phyloP scores from a whole-genome alignment of 1,140 invertebrate species.

The Caerostris darwini region DNA sequence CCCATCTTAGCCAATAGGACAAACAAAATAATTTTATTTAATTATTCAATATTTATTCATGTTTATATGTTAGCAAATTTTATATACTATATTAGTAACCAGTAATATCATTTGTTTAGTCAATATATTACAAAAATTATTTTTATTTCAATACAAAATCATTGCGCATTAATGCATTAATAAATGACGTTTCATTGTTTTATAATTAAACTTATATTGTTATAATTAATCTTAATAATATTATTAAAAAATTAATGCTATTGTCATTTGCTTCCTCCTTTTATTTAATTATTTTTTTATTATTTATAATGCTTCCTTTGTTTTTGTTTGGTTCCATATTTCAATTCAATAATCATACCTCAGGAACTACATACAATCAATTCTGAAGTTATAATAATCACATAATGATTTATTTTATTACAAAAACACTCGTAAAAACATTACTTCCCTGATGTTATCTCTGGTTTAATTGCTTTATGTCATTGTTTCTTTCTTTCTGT shows the following conservation, averaged over 20 bases:
- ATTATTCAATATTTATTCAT: no score
- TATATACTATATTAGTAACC: no score
- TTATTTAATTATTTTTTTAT: background rate
- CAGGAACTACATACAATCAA: background rate
- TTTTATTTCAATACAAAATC: no score
- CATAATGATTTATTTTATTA: conserved; percentile 5
- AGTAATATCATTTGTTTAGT: no score
- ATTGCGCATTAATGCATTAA: no score
- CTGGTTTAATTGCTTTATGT: background rate
- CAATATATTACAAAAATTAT: no score
- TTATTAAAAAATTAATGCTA: background rate
- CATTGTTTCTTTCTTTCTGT: background rate
- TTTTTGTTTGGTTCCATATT: background rate
- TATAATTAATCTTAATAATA: no score
- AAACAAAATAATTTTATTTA: no score
- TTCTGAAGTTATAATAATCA: background rate
- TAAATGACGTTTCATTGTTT: no score
- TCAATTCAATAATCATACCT: background rate
- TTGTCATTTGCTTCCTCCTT: background rate
- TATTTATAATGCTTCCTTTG: background rate
- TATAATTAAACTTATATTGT: no score
- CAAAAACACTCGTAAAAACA: background rate
- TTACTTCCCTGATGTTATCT: background rate
- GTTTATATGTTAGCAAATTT: no score
- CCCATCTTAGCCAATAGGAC: no score